Evolutionary conservation across 2,888 invertebrate genomes (phyloP), one percentile per base, ranked within the genome.

Genomic region (Orchestes rusci): DNA sequence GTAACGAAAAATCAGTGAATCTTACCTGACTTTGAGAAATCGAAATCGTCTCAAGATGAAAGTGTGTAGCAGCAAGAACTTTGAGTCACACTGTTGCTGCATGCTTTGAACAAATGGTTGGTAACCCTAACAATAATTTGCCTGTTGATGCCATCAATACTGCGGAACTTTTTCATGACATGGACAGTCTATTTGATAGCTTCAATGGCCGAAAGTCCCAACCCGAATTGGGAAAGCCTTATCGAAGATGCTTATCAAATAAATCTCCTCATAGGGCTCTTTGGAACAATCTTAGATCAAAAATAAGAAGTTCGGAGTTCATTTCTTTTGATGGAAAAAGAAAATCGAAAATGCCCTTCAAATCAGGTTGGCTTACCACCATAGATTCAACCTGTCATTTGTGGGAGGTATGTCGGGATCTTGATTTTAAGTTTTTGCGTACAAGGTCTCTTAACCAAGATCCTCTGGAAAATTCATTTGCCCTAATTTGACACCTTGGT

Each of bases 111-210:
- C 28, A 34, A 15, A 44, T 48, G 23, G 16, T 17, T 30, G 12
- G 13, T 16, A 32, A 39, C 16, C 16, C 29, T 2, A 16, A 16
- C 3, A 19, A 35, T 20, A 5, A 12, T 36, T 30, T 32, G 33
- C 48, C n/a, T n/a, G n/a, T n/a, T 3, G 48, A 50, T 36, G 48
- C 50, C 2, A 41, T 50, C 16, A 15, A 45, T 18, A 53, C 53
- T 4, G 51, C 50, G 12, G 48, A 51, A 31, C 49, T 51, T 50
- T 20, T 51, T 15, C 12, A 33, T 17, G 45, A 45, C 31, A 34
- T 45, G 5, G 37, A 51, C n/a, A n/a, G n/a, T n/a, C n/a, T n/a
- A n/a, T n/a, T n/a, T n/a, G n/a, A n/a, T n/a, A n/a, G n/a, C n/a
- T n/a, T n/a, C n/a, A n/a, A n/a, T n/a, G n/a, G n/a, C n/a, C n/a